Evolutionary conservation across 2,797 vertebrate genomes (phyloP).

Genomic region (Poliocrania exsul): DNA sequence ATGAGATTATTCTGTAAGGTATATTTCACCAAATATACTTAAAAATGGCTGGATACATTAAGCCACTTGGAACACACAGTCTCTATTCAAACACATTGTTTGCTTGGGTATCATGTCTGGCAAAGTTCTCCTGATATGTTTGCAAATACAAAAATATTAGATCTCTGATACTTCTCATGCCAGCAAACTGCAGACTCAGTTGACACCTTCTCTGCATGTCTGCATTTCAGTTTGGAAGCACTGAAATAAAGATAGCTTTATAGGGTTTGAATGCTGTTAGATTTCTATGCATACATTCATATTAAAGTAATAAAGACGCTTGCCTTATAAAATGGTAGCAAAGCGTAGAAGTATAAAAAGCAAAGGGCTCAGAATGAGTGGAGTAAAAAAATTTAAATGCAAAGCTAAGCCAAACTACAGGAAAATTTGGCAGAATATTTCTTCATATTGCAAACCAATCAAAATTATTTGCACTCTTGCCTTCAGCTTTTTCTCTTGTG

Average conservation of each 20-base stretch:
- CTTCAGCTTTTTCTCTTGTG: neutral
- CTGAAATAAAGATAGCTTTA: conserved; percentile 4
- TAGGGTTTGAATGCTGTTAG: neutral
- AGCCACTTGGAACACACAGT: conserved; percentile 18
- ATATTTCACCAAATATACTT: neutral
- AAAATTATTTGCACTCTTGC: neutral
- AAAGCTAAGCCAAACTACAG: neutral
- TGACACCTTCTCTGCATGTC: neutral
- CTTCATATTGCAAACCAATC: neutral
- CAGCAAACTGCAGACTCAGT: neutral
- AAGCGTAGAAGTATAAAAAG: neutral
- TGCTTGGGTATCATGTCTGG: conserved; percentile 51
- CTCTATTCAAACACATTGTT: neutral
- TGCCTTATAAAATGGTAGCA: neutral
- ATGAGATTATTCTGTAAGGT: neutral
- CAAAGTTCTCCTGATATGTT: neutral
- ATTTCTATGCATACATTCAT: neutral
- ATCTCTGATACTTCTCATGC: conserved; percentile 7
- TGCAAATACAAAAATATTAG: conserved; percentile 48
- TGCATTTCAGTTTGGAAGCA: neutral
- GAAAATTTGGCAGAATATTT: neutral
- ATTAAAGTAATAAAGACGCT: conserved; percentile 24
- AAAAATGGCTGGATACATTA: neutral
- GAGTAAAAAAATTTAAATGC: neutral
- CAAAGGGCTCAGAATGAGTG: neutral